Evolutionary conservation across 2,113 vertebrate species (phyloP).

Genomic region (Gnathonemus echidnorhynchus): DNA sequence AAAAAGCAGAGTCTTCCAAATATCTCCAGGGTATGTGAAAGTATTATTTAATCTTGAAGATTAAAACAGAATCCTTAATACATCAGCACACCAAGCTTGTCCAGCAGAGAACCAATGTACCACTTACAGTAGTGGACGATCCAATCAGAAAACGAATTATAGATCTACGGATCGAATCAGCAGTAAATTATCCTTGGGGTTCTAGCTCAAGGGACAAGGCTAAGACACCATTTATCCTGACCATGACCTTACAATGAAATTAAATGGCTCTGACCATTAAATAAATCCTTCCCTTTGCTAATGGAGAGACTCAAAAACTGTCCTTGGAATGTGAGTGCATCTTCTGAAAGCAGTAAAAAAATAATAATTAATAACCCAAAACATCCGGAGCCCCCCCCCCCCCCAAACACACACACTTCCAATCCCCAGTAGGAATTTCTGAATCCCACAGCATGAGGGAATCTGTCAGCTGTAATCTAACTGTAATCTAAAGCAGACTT

Average conservation of each 20-base stretch:
- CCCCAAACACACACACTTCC: neutral
- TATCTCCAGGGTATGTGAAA: neutral
- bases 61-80: neutral
- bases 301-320: neutral
- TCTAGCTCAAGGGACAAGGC: neutral
- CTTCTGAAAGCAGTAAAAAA: neutral
- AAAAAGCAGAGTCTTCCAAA: neutral
- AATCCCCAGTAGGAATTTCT: too few species aligned
- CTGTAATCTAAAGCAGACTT: too few species aligned
- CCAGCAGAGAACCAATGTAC: neutral
- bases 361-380: neutral
- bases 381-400: too few species aligned
- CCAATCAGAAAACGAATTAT: neutral
- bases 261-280: neutral
- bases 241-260: neutral
- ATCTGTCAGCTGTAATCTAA: too few species aligned
- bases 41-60: neutral
- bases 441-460: too few species aligned
- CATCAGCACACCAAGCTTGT: neutral
- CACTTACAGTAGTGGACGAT: neutral
- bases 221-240: neutral
- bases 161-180: neutral
- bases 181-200: neutral
- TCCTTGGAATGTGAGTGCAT: neutral
- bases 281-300: neutral